Evolutionary conservation across 1,140 invertebrate genomes (phyloP).

Genomic region (Stegodyphus mimosarum): DNA sequence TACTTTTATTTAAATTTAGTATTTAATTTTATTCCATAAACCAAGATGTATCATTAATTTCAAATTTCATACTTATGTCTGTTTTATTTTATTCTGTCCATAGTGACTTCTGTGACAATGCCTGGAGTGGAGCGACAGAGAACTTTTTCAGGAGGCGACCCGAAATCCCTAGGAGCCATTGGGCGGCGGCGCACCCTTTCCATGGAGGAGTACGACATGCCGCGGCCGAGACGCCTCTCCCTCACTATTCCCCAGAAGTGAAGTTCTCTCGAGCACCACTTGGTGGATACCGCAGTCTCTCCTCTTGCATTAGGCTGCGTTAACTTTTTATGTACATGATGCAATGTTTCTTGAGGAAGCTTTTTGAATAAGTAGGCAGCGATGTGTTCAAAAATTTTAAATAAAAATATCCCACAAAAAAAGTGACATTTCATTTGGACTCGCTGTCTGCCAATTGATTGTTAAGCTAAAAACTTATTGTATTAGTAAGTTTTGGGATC

Average conservation of each 20-base stretch:
- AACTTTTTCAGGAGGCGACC: slow-evolving; percentile 62
- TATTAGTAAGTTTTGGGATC: slow-evolving; percentile 48
- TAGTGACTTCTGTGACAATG: slow-evolving; percentile 64
- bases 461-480: slow-evolving; percentile 23
- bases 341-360: slow-evolving; percentile 34
- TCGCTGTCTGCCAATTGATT: slow-evolving; percentile 26
- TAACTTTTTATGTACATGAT: slow-evolving; percentile 14
- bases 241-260: slow-evolving; percentile 62
- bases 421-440: not conserved
- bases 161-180: slow-evolving; percentile 63
- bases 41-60: too few species aligned
- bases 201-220: slow-evolving; percentile 66
- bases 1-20: too few species aligned
- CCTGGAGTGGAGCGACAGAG: slow-evolving; percentile 64
- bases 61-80: not conserved
- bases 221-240: slow-evolving; percentile 62
- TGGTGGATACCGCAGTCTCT: not conserved
- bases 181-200: slow-evolving; percentile 65
- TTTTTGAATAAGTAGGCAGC: slow-evolving; percentile 50
- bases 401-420: not conserved
- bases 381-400: not conserved
- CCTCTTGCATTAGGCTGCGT: not conserved
- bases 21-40: too few species aligned
- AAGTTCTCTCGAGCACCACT: slow-evolving; percentile 9
- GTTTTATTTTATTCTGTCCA: not conserved